Evolutionary conservation across 1,140 invertebrate genomes (phyloP), one percentile per base, ranked within the genome.

Genomic region (Paramacrobiotus metropolitanus): DNA sequence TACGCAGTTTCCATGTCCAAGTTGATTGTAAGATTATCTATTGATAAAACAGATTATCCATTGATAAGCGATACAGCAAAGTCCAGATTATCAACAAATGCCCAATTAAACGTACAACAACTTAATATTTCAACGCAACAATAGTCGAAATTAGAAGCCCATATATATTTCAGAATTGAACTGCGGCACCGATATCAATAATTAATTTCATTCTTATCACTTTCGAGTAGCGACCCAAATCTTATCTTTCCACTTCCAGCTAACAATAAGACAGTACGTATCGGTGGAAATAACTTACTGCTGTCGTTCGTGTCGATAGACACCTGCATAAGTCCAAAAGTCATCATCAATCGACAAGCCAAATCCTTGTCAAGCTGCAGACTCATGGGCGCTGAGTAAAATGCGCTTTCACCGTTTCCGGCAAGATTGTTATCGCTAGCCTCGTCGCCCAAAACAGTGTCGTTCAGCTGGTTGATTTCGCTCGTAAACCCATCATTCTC

Each of bases 351-450:
- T 9, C 24, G 48, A 24, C 15, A 15, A 24, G 48, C 48, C 48
- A 55, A 24, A 15, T 55, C 48, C 48, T 55, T 55, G 24, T 55
- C 48, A 15, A 55, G 24, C 48, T 55, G 48, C 48, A 55, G 15
- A 55, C 15, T 15, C 9, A 15, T 40, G 9, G 9, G 9, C 9
- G 9, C 34, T 40, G 9, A 9, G 9, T 40, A n/a, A 40, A 15
- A 40, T 15, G n/a, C 34, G 9, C n/a, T n/a, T 40, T 9, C 34
- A 40, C 34, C 34, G 9, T 40, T n/a, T 40, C 9, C n/a, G 9
- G n/a, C n/a, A n/a, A 9, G 9, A n/a, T n/a, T n/a, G n/a, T 9
- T 40, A 15, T 40, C 9, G n/a, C n/a, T n/a, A 9, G 34, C 9
- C 34, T 40, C 34, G 34, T n/a, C n/a, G 34, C 34, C n/a, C 34